Conservation (phyloP, 2,888 invertebrate species). For the Cyaniris semiargus region DNA sequence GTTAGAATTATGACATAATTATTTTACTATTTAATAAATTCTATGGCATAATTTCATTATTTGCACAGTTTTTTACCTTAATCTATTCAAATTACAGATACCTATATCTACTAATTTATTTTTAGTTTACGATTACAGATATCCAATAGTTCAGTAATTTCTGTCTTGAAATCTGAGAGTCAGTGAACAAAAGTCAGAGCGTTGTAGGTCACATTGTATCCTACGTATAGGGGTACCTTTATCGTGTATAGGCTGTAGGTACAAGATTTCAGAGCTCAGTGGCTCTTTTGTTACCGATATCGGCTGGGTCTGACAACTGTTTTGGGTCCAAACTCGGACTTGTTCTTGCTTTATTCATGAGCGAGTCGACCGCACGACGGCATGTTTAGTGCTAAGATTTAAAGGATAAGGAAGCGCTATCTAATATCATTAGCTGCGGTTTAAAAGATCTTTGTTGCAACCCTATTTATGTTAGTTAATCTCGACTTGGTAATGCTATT, state of each 20-base stretch:
- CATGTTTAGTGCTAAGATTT: not conserved
- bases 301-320: not conserved
- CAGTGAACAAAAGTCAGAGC: no score
- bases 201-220: not conserved
- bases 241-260: not conserved
- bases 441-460: not conserved
- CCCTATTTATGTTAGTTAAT: not conserved
- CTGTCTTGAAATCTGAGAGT: no score
- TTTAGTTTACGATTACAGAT: no score
- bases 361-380: not conserved
- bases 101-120: no score
- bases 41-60: no score
- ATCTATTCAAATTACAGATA: no score
- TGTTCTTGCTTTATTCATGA: not conserved
- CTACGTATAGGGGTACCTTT: not conserved
- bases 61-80: not conserved
- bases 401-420: not conserved
- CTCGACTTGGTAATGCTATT: not conserved
- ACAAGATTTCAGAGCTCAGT: constrained; percentile 6
- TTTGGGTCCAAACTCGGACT: not conserved
- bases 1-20: no score
- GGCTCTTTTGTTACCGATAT: not conserved
- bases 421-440: not conserved
- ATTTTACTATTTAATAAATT: no score
- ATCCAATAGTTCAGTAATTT: no score